phyloP scores from a whole-genome alignment of 1,140 invertebrate genomes.

The Drosophila burlai region DNA sequence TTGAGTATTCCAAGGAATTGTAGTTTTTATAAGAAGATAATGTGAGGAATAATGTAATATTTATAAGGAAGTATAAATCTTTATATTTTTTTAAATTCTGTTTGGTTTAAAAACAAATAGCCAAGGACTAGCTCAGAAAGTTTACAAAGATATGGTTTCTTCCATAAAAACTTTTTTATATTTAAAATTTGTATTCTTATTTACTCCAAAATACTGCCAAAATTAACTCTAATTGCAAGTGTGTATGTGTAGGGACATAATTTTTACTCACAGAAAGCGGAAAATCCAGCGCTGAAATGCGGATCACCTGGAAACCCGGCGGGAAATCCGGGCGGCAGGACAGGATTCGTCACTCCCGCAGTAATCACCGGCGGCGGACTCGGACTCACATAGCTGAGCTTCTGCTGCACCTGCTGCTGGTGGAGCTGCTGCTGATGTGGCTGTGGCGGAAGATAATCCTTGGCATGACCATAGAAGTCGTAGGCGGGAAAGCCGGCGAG shows the following conservation, averaged over 20 bases:
- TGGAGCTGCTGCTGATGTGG: conserved; percentile 17
- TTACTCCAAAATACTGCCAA: too few species aligned
- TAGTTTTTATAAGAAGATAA: neutral
- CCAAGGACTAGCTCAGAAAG: neutral
- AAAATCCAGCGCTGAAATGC: conserved; percentile 78
- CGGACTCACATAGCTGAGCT: conserved; percentile 20
- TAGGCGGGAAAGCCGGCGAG: conserved; percentile 50
- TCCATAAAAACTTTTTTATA: neutral
- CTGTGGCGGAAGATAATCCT: conserved; percentile 42
- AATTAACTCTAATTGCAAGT: too few species aligned
- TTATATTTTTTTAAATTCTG: too few species aligned
- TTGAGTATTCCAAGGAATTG: neutral
- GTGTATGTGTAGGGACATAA: too few species aligned
- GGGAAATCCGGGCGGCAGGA: conserved; percentile 51
- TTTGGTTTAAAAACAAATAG: neutral
- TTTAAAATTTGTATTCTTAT: too few species aligned
- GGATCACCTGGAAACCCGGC: conserved; percentile 66
- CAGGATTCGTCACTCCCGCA: conserved; percentile 26
- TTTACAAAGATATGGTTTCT: neutral
- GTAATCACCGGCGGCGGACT: conserved; percentile 12
- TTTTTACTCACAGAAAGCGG: conserved; percentile 78
- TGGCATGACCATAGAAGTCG: conserved; percentile 47
- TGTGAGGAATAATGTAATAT: neutral
- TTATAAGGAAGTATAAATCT: too few species aligned
- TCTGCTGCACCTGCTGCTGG: conserved; percentile 12